A percentile compares a stretch with the other conserved stretches of the same genome.
Conservation (phyloP, 23 tunicate species). For the Pegea sp. region DNA sequence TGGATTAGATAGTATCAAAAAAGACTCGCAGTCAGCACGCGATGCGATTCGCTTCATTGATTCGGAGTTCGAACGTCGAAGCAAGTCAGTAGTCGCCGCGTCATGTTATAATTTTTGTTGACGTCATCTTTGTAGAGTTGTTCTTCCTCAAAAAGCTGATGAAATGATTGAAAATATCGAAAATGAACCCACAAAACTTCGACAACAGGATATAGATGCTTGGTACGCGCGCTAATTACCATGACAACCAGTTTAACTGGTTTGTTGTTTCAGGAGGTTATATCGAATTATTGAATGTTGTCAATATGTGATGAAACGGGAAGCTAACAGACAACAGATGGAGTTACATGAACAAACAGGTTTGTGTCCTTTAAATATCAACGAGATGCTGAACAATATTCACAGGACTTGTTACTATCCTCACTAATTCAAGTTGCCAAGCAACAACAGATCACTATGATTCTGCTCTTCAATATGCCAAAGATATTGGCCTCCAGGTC, state of each 20-base stretch:
- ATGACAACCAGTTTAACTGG: background rate
- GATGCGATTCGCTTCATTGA: conserved; percentile 72
- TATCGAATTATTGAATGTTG: conserved; percentile 50
- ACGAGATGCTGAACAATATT: too few species aligned
- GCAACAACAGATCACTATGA: too few species aligned
- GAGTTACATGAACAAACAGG: conserved; percentile 24
- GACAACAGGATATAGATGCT: conserved; percentile 34
- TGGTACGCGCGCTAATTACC: conserved; percentile 19
- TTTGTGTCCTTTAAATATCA: too few species aligned
- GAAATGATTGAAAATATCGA: conserved; percentile 2
- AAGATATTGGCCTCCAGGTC: too few species aligned
- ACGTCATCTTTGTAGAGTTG: background rate
- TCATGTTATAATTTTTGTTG: background rate
- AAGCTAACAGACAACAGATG: conserved; percentile 28
- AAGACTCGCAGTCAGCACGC: conserved; percentile 53
- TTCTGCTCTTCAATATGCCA: too few species aligned
- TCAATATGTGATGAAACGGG: conserved; percentile 23
- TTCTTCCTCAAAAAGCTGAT: conserved; percentile 11
- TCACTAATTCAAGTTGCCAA: too few species aligned
- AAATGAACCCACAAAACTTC: conserved; percentile 47
- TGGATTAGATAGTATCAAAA: conserved; percentile 53
- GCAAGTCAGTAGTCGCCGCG: too few species aligned
- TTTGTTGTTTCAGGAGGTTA: conserved; percentile 35
- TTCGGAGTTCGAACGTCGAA: conserved; percentile 44
- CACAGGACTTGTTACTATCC: too few species aligned